Percentiles rank a stretch among this genome's conserved stretches.
phyloP scores from a whole-genome alignment of 2,888 invertebrate species.

The Eupithecia tripunctaria region DNA sequence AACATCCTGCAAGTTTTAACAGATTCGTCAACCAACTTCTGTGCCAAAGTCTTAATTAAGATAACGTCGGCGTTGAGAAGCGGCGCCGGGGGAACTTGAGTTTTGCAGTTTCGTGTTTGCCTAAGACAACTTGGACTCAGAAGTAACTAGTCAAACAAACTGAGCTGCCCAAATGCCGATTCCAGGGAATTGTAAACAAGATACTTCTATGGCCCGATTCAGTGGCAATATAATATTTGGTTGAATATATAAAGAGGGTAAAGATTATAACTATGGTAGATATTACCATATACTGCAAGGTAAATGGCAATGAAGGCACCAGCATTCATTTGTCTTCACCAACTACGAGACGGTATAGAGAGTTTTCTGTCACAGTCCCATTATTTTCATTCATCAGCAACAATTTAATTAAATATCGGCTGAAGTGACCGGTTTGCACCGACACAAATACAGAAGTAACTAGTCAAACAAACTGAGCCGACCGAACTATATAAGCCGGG shows the following conservation, averaged over 20 bases:
- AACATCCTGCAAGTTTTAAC: slow-evolving; percentile 60
- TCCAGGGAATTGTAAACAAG: slow-evolving; percentile 11
- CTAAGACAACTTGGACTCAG: slow-evolving; percentile 75
- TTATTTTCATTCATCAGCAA: background rate
- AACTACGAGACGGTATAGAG: background rate
- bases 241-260: background rate
- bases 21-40: slow-evolving; percentile 67
- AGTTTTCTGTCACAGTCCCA: background rate
- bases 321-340: background rate
- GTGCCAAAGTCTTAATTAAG: slow-evolving; percentile 70
- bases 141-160: slow-evolving; percentile 76
- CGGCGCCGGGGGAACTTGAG: slow-evolving; percentile 56
- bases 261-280: background rate
- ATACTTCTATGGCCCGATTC: background rate
- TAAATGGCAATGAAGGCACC: background rate
- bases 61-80: slow-evolving; percentile 64
- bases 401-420: background rate
- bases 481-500: slow-evolving; percentile 53
- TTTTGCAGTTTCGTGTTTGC: slow-evolving; percentile 77
- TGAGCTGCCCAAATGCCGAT: slow-evolving; percentile 49
- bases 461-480: slow-evolving; percentile 70
- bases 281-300: too few species aligned
- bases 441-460: slow-evolving; percentile 69
- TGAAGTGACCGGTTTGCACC: slow-evolving; percentile 1
- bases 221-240: background rate